Conservation (phyloP, 2,888 invertebrate species). For the Tenthredo amoena region DNA sequence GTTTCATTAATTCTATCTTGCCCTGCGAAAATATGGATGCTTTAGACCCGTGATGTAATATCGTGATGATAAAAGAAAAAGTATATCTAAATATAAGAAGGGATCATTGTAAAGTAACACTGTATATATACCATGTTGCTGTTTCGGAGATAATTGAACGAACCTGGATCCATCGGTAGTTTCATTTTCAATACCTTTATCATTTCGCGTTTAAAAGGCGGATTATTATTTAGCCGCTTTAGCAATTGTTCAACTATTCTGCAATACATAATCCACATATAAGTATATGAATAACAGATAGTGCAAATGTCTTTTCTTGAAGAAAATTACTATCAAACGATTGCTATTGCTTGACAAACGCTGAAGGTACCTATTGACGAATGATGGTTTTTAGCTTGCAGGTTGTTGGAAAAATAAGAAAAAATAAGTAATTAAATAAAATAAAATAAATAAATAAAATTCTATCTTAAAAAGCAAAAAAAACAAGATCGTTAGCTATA, state of each 20-base stretch:
- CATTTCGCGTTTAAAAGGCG: neutral
- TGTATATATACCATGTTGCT: conserved; percentile 47
- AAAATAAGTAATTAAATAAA: neutral
- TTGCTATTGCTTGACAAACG: conserved; percentile 36
- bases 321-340: conserved; percentile 25
- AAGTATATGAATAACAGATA: neutral
- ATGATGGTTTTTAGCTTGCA: conserved; percentile 38
- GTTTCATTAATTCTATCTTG: conserved; percentile 24
- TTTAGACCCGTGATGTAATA: conserved; percentile 30
- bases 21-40: neutral
- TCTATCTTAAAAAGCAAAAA: conserved; percentile 25
- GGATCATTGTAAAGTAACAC: conserved; percentile 47
- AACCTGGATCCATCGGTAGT: conserved; percentile 38
- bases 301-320: conserved; percentile 2
- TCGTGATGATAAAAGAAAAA: conserved; percentile 18
- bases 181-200: conserved; percentile 32
- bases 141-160: conserved; percentile 18
- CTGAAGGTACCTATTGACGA: conserved; percentile 33
- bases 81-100: conserved; percentile 34
- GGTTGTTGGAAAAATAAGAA: conserved; percentile 9
- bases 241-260: conserved; percentile 10
- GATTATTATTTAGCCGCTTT: neutral
- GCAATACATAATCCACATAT: conserved; percentile 16
- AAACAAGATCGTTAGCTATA: conserved; percentile 36
- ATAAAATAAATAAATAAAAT: neutral